These are phyloP conservation scores for Pachyuromys duprasi DNA, from an alignment of 2,797 vertebrate species.

Conservation along the genomic window DNA sequence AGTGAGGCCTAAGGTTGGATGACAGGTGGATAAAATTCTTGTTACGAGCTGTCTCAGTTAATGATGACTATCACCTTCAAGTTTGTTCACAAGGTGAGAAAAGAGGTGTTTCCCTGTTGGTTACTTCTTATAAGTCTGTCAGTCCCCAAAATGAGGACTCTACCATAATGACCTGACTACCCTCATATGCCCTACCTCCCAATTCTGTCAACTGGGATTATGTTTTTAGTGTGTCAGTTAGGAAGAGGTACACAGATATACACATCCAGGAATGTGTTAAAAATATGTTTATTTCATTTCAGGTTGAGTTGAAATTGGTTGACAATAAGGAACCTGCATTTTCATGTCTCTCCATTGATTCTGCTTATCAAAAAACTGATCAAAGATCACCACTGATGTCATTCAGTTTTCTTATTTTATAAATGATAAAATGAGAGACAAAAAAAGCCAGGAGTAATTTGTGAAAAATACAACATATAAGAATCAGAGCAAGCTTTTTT, in stretches of 20 bases:
- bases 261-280: neutral
- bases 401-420: neutral
- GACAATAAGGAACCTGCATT: neutral
- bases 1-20: neutral
- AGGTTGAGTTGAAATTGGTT: neutral
- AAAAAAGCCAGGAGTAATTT: conserved; percentile 14
- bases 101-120: neutral
- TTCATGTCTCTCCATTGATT: neutral
- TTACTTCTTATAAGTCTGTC: neutral
- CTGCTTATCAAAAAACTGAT: neutral
- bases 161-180: neutral
- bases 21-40: neutral
- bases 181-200: neutral
- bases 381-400: neutral
- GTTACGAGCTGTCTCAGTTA: neutral
- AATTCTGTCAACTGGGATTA: neutral
- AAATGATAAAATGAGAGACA: conserved; percentile 32
- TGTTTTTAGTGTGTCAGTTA: neutral
- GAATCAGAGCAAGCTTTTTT: neutral
- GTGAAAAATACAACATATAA: conserved; percentile 22
- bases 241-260: neutral
- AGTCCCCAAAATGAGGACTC: neutral
- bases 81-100: neutral
- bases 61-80: neutral
- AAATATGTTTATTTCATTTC: neutral